These are phyloP conservation scores for Pygoscelis antarcticus DNA, from an alignment of 2,113 vertebrate species.

Conservation along the genomic window DNA sequence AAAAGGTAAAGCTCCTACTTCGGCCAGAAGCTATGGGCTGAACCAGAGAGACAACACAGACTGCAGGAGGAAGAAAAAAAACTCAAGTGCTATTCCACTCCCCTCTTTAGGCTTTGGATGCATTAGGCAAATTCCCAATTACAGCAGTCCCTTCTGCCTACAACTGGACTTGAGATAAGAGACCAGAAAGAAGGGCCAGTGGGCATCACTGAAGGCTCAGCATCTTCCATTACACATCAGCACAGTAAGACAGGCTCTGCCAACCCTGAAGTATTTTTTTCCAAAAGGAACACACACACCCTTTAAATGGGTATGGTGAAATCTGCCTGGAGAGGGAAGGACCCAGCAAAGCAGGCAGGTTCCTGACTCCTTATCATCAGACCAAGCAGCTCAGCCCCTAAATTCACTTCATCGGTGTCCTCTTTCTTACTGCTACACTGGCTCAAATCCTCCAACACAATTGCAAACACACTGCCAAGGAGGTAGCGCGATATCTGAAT, in stretches of 20 bases:
- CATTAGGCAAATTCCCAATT: not conserved
- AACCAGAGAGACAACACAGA: not conserved
- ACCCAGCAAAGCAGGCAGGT: not conserved
- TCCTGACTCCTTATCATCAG: not conserved
- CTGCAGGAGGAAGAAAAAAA: not conserved
- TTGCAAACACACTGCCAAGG: not conserved
- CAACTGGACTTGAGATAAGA: not conserved
- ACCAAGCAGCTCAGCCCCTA: not conserved
- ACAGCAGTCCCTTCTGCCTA: not conserved
- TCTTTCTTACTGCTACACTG: not conserved
- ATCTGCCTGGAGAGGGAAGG: not conserved
- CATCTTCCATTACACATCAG: not conserved
- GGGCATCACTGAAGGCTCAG: not conserved
- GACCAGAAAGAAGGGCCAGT: not conserved
- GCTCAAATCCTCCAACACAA: not conserved
- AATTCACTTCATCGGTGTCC: not conserved
- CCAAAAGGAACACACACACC: not conserved
- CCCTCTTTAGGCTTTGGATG: not conserved
- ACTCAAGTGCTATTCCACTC: not conserved
- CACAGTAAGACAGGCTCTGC: not conserved
- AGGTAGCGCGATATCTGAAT: not conserved
- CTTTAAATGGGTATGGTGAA: not conserved
- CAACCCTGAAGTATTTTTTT: not conserved
- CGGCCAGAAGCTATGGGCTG: not conserved
- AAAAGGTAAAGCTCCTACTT: not conserved